Conservation (phyloP, 2,888 invertebrate genomes). For the Matsumyia berberina region DNA sequence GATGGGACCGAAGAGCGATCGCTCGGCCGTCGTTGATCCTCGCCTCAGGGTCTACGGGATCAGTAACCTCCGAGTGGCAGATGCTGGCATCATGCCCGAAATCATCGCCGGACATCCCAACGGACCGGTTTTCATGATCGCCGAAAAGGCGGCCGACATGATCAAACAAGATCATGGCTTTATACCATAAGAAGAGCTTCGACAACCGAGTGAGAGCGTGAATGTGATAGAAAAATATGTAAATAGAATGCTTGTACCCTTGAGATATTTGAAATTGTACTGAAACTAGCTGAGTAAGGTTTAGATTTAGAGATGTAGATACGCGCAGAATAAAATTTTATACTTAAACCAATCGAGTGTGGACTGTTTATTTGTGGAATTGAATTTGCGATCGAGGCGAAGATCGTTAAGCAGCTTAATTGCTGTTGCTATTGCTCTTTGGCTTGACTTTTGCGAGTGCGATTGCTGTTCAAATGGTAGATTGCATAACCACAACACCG, state of each 20-base stretch:
- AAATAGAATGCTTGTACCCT: slow-evolving; percentile 34
- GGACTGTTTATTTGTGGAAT: not conserved
- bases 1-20: slow-evolving; percentile 87
- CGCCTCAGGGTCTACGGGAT: slow-evolving; percentile 85
- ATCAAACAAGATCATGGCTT: slow-evolving; percentile 85
- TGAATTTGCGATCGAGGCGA: not conserved
- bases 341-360: slow-evolving; percentile 9
- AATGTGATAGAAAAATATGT: slow-evolving; percentile 61
- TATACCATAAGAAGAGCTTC: slow-evolving; percentile 77
- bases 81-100: slow-evolving; percentile 86
- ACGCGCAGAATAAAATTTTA: slow-evolving; percentile 44
- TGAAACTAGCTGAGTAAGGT: slow-evolving; percentile 67
- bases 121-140: slow-evolving; percentile 86
- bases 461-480: too few relatives aligned
- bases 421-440: not conserved
- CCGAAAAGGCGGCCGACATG: slow-evolving; percentile 86
- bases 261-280: slow-evolving; percentile 63
- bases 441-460: too few relatives aligned
- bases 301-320: slow-evolving; percentile 35
- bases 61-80: slow-evolving; percentile 85
- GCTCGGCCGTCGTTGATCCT: slow-evolving; percentile 88
- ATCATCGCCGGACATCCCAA: slow-evolving; percentile 86
- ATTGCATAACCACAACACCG: too few relatives aligned
- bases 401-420: not conserved
- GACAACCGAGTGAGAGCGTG: slow-evolving; percentile 8